phyloP scores from a whole-genome alignment of 1,140 invertebrate species.

The Scaptomyza hsui region DNA sequence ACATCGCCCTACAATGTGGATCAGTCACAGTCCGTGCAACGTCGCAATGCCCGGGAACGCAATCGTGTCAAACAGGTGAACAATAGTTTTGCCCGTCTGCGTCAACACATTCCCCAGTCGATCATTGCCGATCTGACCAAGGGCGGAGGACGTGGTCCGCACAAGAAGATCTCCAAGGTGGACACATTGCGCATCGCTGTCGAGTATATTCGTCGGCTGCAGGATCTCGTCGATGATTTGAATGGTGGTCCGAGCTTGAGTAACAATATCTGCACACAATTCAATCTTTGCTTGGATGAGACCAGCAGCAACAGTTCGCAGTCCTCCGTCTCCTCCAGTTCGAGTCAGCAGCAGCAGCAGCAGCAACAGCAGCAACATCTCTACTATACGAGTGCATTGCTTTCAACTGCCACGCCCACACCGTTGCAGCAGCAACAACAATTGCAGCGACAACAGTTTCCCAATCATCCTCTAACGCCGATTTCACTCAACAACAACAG shows the following conservation, averaged over 20 bases:
- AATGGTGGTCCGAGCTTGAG: constrained; percentile 40
- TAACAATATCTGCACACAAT: constrained; percentile 21
- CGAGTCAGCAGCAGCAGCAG: constrained; percentile 84
- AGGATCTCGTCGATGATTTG: constrained; percentile 91
- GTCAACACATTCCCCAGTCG: constrained; percentile 93
- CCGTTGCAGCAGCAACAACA: constrained; percentile 50
- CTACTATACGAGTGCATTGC: constrained; percentile 84
- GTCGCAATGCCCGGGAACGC: constrained; percentile 95
- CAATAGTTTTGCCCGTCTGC: constrained; percentile 94
- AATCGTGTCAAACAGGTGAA: constrained; percentile 98
- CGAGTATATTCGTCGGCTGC: constrained; percentile 96
- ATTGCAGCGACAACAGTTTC: neutral
- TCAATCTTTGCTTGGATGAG: constrained; percentile 71
- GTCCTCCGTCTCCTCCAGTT: constrained; percentile 29
- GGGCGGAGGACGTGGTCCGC: constrained; percentile 87
- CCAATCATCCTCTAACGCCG: too few relatives aligned
- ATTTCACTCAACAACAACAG: constrained; percentile 4
- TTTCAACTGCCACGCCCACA: constrained; percentile 68
- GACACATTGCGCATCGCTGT: constrained; percentile 97
- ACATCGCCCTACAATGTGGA: constrained; percentile 85
- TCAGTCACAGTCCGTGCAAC: constrained; percentile 92
- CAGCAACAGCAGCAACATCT: constrained; percentile 84
- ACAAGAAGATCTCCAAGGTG: constrained; percentile 97
- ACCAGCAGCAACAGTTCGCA: constrained; percentile 81
- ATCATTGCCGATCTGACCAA: constrained; percentile 89